phyloP scores from a whole-genome alignment of 2,888 invertebrate genomes.

The Cloeon dipterum region DNA sequence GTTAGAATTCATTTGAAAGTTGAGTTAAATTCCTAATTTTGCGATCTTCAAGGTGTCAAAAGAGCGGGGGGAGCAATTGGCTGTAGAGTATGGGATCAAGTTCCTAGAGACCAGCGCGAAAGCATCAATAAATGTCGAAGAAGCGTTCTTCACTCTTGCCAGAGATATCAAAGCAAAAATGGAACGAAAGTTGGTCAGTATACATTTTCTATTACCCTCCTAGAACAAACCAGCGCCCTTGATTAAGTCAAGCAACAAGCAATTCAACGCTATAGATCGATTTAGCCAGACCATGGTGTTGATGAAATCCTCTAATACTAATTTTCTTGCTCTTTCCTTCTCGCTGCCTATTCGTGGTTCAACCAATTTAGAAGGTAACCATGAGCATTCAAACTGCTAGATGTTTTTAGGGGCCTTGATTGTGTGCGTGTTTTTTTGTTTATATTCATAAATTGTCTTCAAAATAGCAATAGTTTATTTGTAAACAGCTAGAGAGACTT shows the following conservation, averaged over 20 bases:
- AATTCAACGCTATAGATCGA: not conserved
- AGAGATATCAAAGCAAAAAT: constrained; percentile 95
- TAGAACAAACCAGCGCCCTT: not conserved
- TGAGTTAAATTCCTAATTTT: not conserved
- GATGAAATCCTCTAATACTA: not conserved
- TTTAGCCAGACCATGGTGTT: not conserved
- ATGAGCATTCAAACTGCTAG: too few species aligned
- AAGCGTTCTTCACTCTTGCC: constrained; percentile 91
- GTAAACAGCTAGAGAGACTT: too few species aligned
- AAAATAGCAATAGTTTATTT: too few species aligned
- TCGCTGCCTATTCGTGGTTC: not conserved
- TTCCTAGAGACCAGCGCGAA: constrained; percentile 99
- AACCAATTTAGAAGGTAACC: constrained; percentile 4
- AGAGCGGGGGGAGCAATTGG: constrained; percentile 90
- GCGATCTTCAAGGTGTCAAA: constrained; percentile 43
- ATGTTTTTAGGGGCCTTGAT: not conserved
- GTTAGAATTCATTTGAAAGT: constrained; percentile 17
- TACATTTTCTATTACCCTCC: too few species aligned
- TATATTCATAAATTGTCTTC: too few species aligned
- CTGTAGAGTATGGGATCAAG: constrained; percentile 93
- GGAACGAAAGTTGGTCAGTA: constrained; percentile 91
- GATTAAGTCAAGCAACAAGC: not conserved
- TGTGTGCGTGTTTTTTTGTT: constrained; percentile 3
- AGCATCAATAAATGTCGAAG: constrained; percentile 91
- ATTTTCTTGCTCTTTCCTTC: not conserved